Evolutionary conservation across 1,140 invertebrate genomes (phyloP).

Genomic region (Philopotamus ludificatus): DNA sequence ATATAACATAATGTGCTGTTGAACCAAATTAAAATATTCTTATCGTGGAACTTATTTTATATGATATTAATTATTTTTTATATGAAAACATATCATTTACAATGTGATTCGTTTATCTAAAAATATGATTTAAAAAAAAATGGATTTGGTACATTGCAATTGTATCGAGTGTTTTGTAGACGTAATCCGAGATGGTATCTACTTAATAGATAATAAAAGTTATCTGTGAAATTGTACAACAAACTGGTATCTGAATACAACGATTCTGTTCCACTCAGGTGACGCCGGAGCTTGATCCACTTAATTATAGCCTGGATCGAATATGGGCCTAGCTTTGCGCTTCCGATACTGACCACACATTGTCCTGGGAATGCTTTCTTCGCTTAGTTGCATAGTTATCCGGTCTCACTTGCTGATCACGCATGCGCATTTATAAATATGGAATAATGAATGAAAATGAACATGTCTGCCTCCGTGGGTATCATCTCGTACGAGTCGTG

Average conservation of each 20-base stretch:
- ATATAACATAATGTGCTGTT: neutral
- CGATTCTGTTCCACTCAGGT: constrained; percentile 11
- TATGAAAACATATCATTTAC: no score
- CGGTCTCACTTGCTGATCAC: no score
- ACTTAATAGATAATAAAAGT: constrained; percentile 30
- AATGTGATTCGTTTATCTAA: neutral
- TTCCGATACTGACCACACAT: no score
- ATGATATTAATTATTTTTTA: neutral
- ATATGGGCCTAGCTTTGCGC: no score
- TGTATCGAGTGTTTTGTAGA: constrained; percentile 9
- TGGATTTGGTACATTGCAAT: neutral
- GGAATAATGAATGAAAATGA: no score
- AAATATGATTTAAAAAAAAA: constrained; percentile 4
- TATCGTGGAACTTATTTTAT: no score
- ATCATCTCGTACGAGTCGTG: no score
- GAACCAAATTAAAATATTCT: no score
- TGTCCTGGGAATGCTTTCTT: no score
- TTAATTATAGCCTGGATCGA: neutral
- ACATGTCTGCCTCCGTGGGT: no score
- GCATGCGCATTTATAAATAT: no score
- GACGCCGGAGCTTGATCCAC: neutral
- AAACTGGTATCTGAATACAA: constrained; percentile 22
- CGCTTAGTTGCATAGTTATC: no score
- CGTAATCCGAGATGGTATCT: constrained; percentile 24
- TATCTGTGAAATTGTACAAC: constrained; percentile 31